Evolutionary conservation across 2,113 vertebrate species (phyloP).

Genomic region (Cavia porcellus): DNA sequence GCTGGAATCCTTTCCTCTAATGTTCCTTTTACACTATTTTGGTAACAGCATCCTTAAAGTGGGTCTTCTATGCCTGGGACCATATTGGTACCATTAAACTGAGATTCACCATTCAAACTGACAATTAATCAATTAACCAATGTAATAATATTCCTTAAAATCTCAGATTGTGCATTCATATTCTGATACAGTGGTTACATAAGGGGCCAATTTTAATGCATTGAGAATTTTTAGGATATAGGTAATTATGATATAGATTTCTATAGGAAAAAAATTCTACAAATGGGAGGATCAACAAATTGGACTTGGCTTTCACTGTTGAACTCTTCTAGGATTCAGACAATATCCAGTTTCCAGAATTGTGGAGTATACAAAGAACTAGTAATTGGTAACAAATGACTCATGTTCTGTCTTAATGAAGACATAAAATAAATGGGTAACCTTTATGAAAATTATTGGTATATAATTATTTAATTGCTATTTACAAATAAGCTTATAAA

Average conservation of each 20-base stretch:
- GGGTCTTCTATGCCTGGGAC: too few relatives aligned
- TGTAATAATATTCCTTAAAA: background rate
- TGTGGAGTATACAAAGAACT: background rate
- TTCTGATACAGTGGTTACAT: background rate
- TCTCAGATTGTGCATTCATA: background rate
- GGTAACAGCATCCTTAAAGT: too few relatives aligned
- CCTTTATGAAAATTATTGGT: background rate
- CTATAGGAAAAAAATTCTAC: background rate
- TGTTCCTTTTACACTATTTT: too few relatives aligned
- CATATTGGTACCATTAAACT: too few relatives aligned
- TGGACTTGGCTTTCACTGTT: background rate
- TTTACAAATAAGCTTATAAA: constrained; percentile 46
- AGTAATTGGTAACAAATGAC: background rate
- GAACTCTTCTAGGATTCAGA: background rate
- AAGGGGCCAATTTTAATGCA: background rate
- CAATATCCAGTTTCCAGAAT: background rate
- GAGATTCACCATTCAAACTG: too few relatives aligned
- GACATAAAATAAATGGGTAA: background rate
- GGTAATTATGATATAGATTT: background rate
- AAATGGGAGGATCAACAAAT: background rate
- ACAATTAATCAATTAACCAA: too few relatives aligned
- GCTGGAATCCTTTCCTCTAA: too few relatives aligned
- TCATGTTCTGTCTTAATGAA: background rate
- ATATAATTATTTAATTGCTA: background rate
- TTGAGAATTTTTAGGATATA: background rate